These are phyloP conservation scores for Xenentodon cancila DNA, from an alignment of 2,797 vertebrate genomes.

Conservation along the genomic window DNA sequence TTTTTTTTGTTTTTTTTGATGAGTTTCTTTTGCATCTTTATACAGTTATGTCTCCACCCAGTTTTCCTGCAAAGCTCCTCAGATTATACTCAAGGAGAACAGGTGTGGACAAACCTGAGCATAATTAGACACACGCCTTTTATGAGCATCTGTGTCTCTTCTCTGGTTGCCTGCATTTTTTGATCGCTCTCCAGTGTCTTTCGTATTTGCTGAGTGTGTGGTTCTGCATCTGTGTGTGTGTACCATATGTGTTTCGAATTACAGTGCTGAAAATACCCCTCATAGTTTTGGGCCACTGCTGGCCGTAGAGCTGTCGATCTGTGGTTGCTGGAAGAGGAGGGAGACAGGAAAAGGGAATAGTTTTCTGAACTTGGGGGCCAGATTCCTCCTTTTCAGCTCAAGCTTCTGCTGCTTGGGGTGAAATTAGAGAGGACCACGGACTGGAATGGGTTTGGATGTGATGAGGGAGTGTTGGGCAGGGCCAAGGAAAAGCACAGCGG, in stretches of 20 bases:
- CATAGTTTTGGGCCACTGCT: constrained; percentile 83
- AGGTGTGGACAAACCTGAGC: constrained; percentile 33
- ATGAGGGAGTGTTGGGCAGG: constrained; percentile 61
- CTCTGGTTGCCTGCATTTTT: constrained; percentile 39
- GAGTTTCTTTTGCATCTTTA: constrained; percentile 45
- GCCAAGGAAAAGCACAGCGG: constrained; percentile 72
- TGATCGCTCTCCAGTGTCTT: constrained; percentile 41
- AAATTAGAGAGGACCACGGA: constrained; percentile 83
- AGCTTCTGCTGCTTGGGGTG: constrained; percentile 81
- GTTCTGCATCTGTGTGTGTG: constrained; percentile 39
- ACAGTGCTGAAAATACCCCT: constrained; percentile 87
- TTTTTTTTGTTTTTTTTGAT: constrained; percentile 6
- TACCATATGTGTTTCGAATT: constrained; percentile 82
- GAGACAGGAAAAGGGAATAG: constrained; percentile 84
- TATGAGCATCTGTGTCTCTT: constrained; percentile 26
- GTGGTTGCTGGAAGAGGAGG: constrained; percentile 77
- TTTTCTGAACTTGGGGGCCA: constrained; percentile 78
- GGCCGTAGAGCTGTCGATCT: constrained; percentile 79
- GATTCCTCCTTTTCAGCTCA: constrained; percentile 77
- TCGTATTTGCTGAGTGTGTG: constrained; percentile 59
- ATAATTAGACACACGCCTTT: constrained; percentile 47
- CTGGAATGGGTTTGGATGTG: constrained; percentile 72
- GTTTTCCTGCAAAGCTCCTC: constrained; percentile 36
- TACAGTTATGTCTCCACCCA: constrained; percentile 53
- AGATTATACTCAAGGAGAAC: constrained; percentile 13